Base-by-base conservation (phyloP, 2,797 vertebrate species). In the Aplochiton taeniatus region DNA sequence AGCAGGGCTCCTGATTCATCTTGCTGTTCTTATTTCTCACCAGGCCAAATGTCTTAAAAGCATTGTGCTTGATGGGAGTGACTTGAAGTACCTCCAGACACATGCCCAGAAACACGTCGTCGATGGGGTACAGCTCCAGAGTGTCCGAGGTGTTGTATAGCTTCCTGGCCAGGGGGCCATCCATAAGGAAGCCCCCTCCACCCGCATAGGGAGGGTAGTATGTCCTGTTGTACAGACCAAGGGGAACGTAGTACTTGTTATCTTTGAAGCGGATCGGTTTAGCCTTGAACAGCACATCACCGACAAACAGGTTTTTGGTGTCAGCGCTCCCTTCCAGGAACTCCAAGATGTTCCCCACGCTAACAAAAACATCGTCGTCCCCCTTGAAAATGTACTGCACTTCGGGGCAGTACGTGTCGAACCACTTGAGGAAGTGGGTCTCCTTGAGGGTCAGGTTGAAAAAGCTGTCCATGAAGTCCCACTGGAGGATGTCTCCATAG, bases 381-480 rank as follows among this genome's bases (percentile, higher is more conserved):
- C 98, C 97, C 80, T 99, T 99, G 78, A 98, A 98, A 83, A 99
- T 74, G 68, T 95, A 97, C 14, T 0, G 91, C 7, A 96, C 85
- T 0, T 55, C 31, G 19, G 92, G 86, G 9, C 98, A 99, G 90
- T 96, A 98, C 6, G 88, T 94, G 81, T 91, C 81, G n/a, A 98
- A 93, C 98, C 98, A 99, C 83, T 96, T 98, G 52, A 99, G 92
- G 85, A 99, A 99, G 84, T 98, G 94, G 11, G 93, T 95, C 79
- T 99, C 98, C 78, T 99, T 99, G 14, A 99, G 94, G 0, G 98
- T 99, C 67, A 99, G 93, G 86, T 99, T 99, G 90, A 98, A 99
- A 86, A 99, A 99, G 64, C 90, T 96, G 74, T 99, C 98, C 49
- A 95, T 82, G 72, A 99, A 99, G 85, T 96, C 93, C 98, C 98